phyloP scores from a whole-genome alignment of 1,140 invertebrate species.

The Tetragonula clypearis region DNA sequence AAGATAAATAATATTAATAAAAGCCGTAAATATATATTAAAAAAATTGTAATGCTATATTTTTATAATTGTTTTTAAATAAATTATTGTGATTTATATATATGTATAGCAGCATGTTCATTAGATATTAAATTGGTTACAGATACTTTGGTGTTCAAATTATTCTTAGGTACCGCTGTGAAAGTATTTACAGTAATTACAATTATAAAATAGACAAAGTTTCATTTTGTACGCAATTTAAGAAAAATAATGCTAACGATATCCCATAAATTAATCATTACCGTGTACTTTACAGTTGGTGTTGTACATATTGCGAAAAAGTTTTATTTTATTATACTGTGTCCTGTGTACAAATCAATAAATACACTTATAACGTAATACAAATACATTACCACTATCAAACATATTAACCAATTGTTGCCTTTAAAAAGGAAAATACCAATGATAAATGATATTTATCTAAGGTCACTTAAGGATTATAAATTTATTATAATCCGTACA shows the following conservation, averaged over 20 bases:
- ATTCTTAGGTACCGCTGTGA: constrained; percentile 33
- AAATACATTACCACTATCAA: constrained; percentile 33
- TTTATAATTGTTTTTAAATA: constrained; percentile 29
- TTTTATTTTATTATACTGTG: constrained; percentile 53
- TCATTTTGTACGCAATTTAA: constrained; percentile 14
- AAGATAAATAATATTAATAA: constrained; percentile 7
- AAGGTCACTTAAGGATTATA: constrained; percentile 15
- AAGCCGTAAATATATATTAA: constrained; percentile 10
- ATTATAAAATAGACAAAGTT: constrained; percentile 9
- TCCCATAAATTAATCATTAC: constrained; percentile 44
- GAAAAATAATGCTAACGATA: constrained; percentile 49
- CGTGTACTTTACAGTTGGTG: constrained; percentile 44
- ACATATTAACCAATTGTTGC: constrained; percentile 17
- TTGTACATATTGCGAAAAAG: constrained; percentile 50
- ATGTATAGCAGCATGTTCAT: constrained; percentile 1
- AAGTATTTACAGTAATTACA: constrained; percentile 34
- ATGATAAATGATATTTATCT: constrained; percentile 33
- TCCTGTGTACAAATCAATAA: constrained; percentile 51
- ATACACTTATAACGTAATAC: constrained; percentile 48
- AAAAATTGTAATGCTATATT: neutral
- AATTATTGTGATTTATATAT: constrained; percentile 23
- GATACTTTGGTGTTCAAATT: constrained; percentile 37
- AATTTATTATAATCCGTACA: neutral
- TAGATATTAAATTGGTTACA: constrained; percentile 17
- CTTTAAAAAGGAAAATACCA: neutral